Percentiles rank a stretch among this genome's conserved stretches.
Conservation (phyloP, 2,888 invertebrate species). For the Drosophila mimica region DNA sequence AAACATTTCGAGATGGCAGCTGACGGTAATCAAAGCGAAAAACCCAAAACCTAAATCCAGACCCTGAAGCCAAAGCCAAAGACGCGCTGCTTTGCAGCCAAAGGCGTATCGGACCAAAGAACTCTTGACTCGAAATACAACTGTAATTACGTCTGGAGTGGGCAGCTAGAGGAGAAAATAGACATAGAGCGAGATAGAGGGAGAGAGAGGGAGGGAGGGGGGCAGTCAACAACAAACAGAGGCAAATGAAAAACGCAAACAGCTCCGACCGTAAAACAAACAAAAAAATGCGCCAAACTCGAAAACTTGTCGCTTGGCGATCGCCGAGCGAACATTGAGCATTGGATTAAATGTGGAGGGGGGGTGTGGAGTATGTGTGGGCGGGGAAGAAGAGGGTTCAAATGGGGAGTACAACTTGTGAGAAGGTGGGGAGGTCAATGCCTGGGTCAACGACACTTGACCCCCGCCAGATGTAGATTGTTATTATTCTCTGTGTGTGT, state of each 20-base stretch:
- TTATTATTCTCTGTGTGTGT: not conserved
- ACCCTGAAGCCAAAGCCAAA: slow-evolving; percentile 12
- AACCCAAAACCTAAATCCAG: slow-evolving; percentile 17
- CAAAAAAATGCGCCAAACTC: slow-evolving; percentile 66
- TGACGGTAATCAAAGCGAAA: slow-evolving; percentile 33
- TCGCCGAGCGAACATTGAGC: slow-evolving; percentile 20
- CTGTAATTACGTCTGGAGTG: slow-evolving; percentile 45
- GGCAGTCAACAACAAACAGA: slow-evolving; percentile 39
- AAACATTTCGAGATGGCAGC: slow-evolving; percentile 19
- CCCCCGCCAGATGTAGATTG: slow-evolving; percentile 38
- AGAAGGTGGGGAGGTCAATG: slow-evolving; percentile 73
- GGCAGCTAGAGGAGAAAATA: not conserved
- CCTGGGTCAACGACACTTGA: slow-evolving; percentile 70
- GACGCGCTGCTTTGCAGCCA: slow-evolving; percentile 30
- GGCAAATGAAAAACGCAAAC: slow-evolving; percentile 69
- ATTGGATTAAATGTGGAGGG: not conserved
- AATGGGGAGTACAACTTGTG: slow-evolving; percentile 15
- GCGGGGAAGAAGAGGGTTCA: not conserved
- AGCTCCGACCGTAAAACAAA: slow-evolving; percentile 27
- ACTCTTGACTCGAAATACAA: slow-evolving; percentile 19
- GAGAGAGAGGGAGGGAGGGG: not conserved
- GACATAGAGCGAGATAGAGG: no score
- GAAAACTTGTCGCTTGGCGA: slow-evolving; percentile 60
- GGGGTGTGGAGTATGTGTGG: not conserved
- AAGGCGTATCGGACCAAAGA: slow-evolving; percentile 57